A percentile compares a stretch with the other conserved stretches of the same genome.
Evolutionary conservation across 2,797 vertebrate genomes (phyloP).

Genomic region (Pampus argenteus): DNA sequence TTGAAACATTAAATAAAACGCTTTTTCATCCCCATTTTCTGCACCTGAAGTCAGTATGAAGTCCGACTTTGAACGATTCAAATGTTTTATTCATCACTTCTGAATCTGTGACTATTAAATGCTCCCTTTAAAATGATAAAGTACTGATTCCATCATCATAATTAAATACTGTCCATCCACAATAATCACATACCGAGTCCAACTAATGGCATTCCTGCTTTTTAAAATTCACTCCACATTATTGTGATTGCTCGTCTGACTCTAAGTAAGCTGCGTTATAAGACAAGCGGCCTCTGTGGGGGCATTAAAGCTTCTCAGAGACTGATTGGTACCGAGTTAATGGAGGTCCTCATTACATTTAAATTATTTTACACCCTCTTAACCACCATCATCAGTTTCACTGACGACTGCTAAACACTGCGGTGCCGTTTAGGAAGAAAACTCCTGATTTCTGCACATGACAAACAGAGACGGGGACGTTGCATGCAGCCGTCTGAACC

Average conservation of each 20-base stretch:
- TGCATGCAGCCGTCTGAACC: conserved; percentile 22
- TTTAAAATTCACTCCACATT: background rate
- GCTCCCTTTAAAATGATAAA: background rate
- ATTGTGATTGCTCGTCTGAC: conserved; percentile 25
- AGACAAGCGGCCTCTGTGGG: background rate
- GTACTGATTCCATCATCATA: too few species aligned
- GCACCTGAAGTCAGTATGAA: background rate
- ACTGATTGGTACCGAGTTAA: conserved; percentile 17
- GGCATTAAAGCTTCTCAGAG: conserved; percentile 16
- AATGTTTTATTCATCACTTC: conserved; percentile 25
- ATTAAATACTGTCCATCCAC: background rate
- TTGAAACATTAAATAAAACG: background rate
- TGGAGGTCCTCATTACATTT: conserved; percentile 30
- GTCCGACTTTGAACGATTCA: background rate
- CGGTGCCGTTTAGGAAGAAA: background rate
- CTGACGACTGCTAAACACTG: conserved; percentile 22
- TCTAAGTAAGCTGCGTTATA: background rate
- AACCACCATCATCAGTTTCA: conserved; percentile 14
- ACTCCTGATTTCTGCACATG: background rate
- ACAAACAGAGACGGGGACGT: background rate
- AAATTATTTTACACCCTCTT: conserved; percentile 25
- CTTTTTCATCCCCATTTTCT: too few species aligned
- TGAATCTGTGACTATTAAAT: background rate
- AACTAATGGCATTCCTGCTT: conserved; percentile 1
- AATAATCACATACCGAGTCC: background rate